A percentile compares a stretch with the other conserved stretches of the same genome.
These are phyloP conservation scores for Chionoecetes opilio DNA, from an alignment of 1,140 invertebrate species.

Conservation along the genomic window DNA sequence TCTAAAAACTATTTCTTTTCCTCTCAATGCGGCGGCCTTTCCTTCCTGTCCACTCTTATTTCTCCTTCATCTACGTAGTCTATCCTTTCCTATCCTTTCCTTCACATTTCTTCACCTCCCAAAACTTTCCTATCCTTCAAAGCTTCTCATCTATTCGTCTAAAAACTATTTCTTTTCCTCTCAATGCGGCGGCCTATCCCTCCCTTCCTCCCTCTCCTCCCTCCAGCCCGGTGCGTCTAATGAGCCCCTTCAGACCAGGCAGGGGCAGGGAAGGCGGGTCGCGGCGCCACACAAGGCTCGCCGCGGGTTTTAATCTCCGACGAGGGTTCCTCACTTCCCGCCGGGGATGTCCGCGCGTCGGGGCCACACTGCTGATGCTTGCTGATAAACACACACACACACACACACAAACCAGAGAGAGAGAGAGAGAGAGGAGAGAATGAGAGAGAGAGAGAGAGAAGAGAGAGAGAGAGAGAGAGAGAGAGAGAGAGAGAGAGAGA, in stretches of 20 bases:
- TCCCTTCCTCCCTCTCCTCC: neutral
- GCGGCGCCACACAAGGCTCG: neutral
- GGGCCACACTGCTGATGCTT: neutral
- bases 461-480: no score
- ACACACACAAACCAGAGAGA: neutral
- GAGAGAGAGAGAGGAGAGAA: neutral
- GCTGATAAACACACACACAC: neutral
- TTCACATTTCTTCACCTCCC: neutral
- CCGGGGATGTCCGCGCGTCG: neutral
- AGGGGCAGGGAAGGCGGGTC: neutral
- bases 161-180: neutral
- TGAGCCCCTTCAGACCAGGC: slow-evolving; percentile 11
- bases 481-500: no score
- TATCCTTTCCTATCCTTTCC: neutral
- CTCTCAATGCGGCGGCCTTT: neutral
- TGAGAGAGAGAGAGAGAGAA: neutral
- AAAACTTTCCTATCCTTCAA: neutral
- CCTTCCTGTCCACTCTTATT: neutral
- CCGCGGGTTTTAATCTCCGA: neutral
- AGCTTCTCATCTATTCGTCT: neutral
- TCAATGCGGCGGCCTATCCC: neutral
- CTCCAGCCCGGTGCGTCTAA: neutral
- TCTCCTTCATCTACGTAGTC: neutral
- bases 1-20: neutral
- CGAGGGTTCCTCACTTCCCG: neutral